These are phyloP conservation scores for Acrocephalus kingi DNA, from an alignment of 2,113 vertebrate genomes.

Conservation along the genomic window DNA sequence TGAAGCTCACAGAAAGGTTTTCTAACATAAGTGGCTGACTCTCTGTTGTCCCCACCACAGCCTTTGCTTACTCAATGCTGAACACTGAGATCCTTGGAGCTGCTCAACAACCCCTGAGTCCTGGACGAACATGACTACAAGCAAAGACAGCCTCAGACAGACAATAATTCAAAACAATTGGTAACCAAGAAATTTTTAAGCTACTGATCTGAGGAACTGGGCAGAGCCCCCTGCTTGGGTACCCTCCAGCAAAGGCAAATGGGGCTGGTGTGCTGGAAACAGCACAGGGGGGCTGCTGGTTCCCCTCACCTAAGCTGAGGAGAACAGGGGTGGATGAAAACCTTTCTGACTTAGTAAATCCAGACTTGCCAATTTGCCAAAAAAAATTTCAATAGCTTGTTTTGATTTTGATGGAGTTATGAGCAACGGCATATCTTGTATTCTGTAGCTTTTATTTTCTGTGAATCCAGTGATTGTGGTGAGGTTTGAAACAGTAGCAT, in stretches of 20 bases:
- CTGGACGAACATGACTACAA: not conserved
- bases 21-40: not conserved
- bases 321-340: not conserved
- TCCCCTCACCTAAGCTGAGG: not conserved
- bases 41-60: not conserved
- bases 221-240: not conserved
- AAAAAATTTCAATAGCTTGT: too few species aligned
- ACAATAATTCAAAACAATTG: not conserved
- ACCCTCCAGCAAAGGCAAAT: not conserved
- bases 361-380: not conserved
- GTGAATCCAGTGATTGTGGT: not conserved
- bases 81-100: not conserved
- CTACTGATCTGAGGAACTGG: not conserved
- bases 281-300: not conserved
- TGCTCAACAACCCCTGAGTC: not conserved
- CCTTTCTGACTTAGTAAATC: not conserved
- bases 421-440: not conserved
- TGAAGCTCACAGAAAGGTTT: not conserved
- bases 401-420: not conserved
- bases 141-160: not conserved
- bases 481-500: not conserved
- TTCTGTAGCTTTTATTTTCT: not conserved
- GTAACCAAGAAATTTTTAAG: not conserved
- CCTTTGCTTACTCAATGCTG: not conserved
- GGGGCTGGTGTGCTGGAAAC: not conserved